Base-by-base conservation (phyloP, 2,113 vertebrate genomes). In the Rhegmatorhina hoffmannsi region DNA sequence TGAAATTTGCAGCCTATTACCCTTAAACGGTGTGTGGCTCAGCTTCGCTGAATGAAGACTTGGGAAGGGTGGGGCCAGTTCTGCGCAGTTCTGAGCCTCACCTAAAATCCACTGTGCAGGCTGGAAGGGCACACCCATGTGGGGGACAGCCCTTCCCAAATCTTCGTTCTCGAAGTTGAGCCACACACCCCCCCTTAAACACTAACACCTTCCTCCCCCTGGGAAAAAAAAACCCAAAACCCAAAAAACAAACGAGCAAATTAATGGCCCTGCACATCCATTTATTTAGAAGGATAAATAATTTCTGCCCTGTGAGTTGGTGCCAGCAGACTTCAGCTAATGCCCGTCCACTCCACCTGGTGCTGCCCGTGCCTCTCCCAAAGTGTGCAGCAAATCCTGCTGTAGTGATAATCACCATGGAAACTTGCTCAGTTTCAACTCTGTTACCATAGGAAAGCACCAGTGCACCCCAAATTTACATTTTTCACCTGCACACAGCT, bases 361-460 rank as follows among this genome's bases (percentile, higher is more conserved):
- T 33, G 7, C 85, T 4, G 16, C 79, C 25, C 0, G 0, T 75
- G 89, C 90, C 77, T 73, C 95, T 97, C 93, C 94, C 15, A 1
- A 94, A 95, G 92, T 79, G 94, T 83, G 84, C 53, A 31, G 70
- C 9, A 25, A 93, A 97, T 96, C 93, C 96, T 95, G 92, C 26
- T 0, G 3, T 76, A 95, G 69, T 83, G 95, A 75, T 87, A 59
- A 91, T 98, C 96, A 89, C 97, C 96, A 97, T 97, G 95, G 98
- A 97, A 97, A 97, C 95, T 18, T 55, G 38, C 87, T 96, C 96
- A n/a, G 92, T 96, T 96, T 96, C 97, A 96, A 95, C 94, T 92
- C 89, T 0, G 96, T 97, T 97, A 94, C 96, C 95, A 98, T 94
- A 89, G 97, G 97, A 93, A 97, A 97, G 95, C 93, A 96, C 79